A percentile compares a stretch with the other conserved stretches of the same genome.
phyloP scores from a whole-genome alignment of 2,888 invertebrate species.

The Venusia cambrica region DNA sequence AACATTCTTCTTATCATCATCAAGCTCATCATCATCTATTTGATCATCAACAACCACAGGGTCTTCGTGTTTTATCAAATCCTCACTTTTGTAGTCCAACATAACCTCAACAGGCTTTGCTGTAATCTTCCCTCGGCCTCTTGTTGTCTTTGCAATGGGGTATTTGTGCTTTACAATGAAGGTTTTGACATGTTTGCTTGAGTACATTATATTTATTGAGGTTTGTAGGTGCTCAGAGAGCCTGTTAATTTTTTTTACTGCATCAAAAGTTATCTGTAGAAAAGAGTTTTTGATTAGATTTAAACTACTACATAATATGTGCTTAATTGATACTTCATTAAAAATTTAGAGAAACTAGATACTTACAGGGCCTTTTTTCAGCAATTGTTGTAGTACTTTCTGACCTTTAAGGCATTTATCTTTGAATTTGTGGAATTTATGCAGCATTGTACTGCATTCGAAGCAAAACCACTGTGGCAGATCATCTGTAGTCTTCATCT shows the following conservation, averaged over 20 bases:
- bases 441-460: constrained; percentile 57
- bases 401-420: constrained; percentile 58
- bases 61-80: constrained; percentile 24
- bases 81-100: constrained; percentile 25
- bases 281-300: not conserved
- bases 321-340: too few relatives aligned
- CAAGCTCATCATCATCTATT: constrained; percentile 14
- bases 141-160: not conserved
- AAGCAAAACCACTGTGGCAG: constrained; percentile 61
- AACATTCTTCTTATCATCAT: constrained; percentile 16
- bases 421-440: constrained; percentile 65
- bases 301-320: too few relatives aligned
- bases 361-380: constrained; percentile 55
- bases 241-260: constrained; percentile 44
- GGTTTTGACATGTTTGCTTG: constrained; percentile 37
- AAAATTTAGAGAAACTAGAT: constrained; percentile 4
- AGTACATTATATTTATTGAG: constrained; percentile 36
- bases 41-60: constrained; percentile 7
- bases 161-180: constrained; percentile 34
- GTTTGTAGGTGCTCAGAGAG: constrained; percentile 38
- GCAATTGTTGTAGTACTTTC: constrained; percentile 47
- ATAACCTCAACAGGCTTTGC: constrained; percentile 23
- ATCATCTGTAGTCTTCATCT: constrained; percentile 47
- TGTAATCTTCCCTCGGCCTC: constrained; percentile 14
- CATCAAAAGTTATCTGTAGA: constrained; percentile 41